These are phyloP conservation scores for Myripristis jacobus DNA, from an alignment of 2,797 vertebrate species.

Conservation along the genomic window DNA sequence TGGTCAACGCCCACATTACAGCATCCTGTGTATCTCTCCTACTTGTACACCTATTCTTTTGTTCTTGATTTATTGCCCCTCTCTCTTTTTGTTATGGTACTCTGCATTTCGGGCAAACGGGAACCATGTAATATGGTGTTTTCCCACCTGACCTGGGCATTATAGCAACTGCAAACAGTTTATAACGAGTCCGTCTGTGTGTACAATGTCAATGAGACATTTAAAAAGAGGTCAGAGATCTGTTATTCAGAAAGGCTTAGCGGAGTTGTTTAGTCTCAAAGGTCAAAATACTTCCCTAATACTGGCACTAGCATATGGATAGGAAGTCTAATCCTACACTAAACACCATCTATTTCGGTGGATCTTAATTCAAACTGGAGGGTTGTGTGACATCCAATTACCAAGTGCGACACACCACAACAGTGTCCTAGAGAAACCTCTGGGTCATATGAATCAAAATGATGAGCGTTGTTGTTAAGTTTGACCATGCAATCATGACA, in stretches of 20 bases:
- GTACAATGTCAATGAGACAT: not conserved
- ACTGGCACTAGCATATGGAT: not conserved
- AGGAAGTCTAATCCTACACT: not conserved
- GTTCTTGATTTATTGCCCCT: slow-evolving; percentile 10
- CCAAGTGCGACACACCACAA: not conserved
- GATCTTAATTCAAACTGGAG: not conserved
- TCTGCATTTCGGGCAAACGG: not conserved
- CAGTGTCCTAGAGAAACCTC: too few relatives aligned
- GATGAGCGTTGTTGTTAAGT: not conserved
- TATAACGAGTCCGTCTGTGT: slow-evolving; percentile 20
- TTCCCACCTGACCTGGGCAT: slow-evolving; percentile 6
- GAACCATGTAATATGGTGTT: not conserved
- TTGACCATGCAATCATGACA: not conserved
- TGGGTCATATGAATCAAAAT: not conserved
- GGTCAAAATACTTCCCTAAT: slow-evolving; percentile 7
- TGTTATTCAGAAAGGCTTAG: slow-evolving; percentile 9
- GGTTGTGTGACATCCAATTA: not conserved
- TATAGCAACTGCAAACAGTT: slow-evolving; percentile 39
- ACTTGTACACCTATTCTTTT: slow-evolving; percentile 7
- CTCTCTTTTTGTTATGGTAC: not conserved
- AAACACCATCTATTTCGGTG: not conserved
- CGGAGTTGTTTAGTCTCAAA: slow-evolving; percentile 44
- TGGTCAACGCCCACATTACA: slow-evolving; percentile 52
- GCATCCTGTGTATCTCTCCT: slow-evolving; percentile 23
- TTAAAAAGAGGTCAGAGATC: slow-evolving; percentile 12